Evolutionary conservation across 1,140 invertebrate genomes (phyloP), one percentile per base, ranked within the genome.

Genomic region (Drosophila tani): DNA sequence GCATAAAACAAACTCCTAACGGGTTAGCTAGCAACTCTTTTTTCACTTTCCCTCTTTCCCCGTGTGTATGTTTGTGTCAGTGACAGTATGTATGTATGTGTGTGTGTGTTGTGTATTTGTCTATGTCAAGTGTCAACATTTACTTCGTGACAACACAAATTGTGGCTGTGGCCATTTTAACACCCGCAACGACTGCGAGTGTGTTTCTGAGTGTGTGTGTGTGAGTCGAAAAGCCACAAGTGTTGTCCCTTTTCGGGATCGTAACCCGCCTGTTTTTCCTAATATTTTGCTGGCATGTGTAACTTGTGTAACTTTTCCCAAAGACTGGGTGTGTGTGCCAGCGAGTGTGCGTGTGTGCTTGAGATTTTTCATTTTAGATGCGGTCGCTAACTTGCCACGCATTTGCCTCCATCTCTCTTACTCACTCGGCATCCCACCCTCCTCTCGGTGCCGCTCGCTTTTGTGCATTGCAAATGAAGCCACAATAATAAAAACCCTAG

Each of bases 91-190:
- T 11, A 19, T 40, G 15, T 46, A 21, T 50, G 14, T 38, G n/a
- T 43, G 49, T 47, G 27, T 58, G 29, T 62, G 51, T 45, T 78
- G 62, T 73, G 56, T 90, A 90, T 90, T 91, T 90, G 85, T 90
- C 86, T 82, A 79, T 85, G 86, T 82, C 86, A 90, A 90, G 85
- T 90, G 82, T 91, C 85, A 90, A 90, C 85, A 90, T 90, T 90
- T 90, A 90, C 85, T 90, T 74, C 81, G 70, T 90, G 85, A 83
- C 76, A 90, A 82, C 85, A 90, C 85, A 90, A 90, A 90, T 85
- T 90, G 85, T 90, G 80, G 83, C 75, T 90, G 85, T 74, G 85
- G 79, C 79, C 86, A 80, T 90, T 83, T 90, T 71, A 50, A 75
- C 70, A 82, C 69, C 77, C 82, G 38, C 60, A 60, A 57, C 27